Evolutionary conservation across 2,888 invertebrate genomes (phyloP), one percentile per base, ranked within the genome.

Genomic region (Agriotes lineatus): DNA sequence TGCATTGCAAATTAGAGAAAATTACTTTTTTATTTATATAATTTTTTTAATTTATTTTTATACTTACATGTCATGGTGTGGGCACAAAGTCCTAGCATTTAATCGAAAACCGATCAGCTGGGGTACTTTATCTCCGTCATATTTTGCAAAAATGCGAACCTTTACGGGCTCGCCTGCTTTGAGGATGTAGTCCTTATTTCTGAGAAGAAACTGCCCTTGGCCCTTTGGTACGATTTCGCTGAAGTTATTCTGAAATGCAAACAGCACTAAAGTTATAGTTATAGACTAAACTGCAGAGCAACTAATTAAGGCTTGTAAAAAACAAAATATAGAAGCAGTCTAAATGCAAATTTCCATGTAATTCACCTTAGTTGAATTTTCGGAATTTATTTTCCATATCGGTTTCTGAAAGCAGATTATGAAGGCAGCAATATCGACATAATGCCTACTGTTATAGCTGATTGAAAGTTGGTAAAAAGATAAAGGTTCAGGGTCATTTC

Each of bases 11-110:
- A 67, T 67, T 42, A 37, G 20, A 37, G 42, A 60, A 50, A 74
- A 61, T 65, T 62, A 66, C 75, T n/a, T n/a, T n/a, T n/a, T n/a
- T n/a, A n/a, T n/a, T n/a, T n/a, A n/a, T n/a, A n/a, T n/a, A n/a
- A n/a, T n/a, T n/a, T n/a, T n/a, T n/a, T n/a, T n/a, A n/a, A n/a
- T n/a, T n/a, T n/a, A n/a, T n/a, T n/a, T n/a, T n/a, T n/a, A n/a
- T n/a, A n/a, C n/a, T 77, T 73, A 79, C 75, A 71, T 70, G 25
- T 68, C 69, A 16, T 70, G 63, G 66, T 72, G 71, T 39, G 80
- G 78, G 65, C 81, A 82, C 7, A 81, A 73, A 59, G 74, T 75
- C 66, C 76, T 76, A 35, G 78, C 81, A 66, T 81, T 82, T 61
- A 81, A 73, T 76, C 81, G 76, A 76, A 78, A 82, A 60, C 75